Base-by-base conservation (phyloP, 2,113 vertebrate genomes). In the Illadopsis cleaveri region DNA sequence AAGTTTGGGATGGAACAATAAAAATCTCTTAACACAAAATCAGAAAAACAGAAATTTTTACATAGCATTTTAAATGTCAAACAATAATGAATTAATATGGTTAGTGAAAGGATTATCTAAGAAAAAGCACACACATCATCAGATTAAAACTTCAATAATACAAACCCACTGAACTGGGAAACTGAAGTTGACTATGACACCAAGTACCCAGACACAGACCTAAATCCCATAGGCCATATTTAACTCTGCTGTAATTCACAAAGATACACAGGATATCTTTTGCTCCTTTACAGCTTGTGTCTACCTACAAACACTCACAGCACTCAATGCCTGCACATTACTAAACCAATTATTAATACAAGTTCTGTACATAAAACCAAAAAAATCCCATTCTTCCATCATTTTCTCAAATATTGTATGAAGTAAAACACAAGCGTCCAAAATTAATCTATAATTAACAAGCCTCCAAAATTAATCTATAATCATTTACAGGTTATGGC, bases 61-160 rank as follows among this genome's bases (percentile, higher is more conserved):
- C 0, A 1, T 30, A 79, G 71, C 42, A 87, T 38, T n/a, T 28
- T 71, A 60, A 64, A 84, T 0, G 0, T 18, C 65, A 78, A 91
- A 86, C 10, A 68, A 50, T 31, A 82, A 90, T 5, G 16, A 85
- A 69, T 65, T 53, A 15, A 33, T 71, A 82, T 5, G 15, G 53
- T 75, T 68, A 79, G 56, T 38, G 51, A 81, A 81, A 77, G 90
- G 30, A 94, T 79, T 58, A 57, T 44, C 42, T 38, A 73, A 77
- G 54, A 96, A 40, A 89, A 93, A 97, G 89, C 31, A 90, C 22
- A 88, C 22, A 58, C 40, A 60, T 47, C 51, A 83, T 83, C 64
- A 90, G 64, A 92, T 10, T 89, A 65, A 95, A 92, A 94, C 65
- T 48, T 93, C 82, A 90, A 48, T 88, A 89, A 93, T 45, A 92